phyloP scores from a whole-genome alignment of 2,113 vertebrate genomes.

The Chloroceryle aenea region DNA sequence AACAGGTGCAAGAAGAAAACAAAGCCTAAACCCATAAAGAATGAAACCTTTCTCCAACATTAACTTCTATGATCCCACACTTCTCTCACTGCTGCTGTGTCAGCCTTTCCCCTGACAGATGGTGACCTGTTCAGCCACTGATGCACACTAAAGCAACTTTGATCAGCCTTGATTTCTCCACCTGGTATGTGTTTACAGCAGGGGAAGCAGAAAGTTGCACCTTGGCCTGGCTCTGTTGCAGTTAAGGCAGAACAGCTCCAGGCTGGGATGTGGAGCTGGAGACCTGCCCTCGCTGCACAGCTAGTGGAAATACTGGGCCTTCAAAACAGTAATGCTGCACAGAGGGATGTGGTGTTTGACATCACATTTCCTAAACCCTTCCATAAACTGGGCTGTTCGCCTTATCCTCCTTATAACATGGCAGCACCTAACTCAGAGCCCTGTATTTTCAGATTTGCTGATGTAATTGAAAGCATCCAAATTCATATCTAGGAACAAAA shows the following conservation, averaged over 20 bases:
- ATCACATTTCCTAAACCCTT: background rate
- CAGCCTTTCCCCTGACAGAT: background rate
- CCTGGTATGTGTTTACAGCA: accelerated
- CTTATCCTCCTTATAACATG: background rate
- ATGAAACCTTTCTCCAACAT: background rate
- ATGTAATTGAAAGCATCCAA: background rate
- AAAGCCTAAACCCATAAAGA: background rate
- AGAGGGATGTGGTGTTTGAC: background rate
- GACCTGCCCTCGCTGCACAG: background rate
- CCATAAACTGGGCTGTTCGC: background rate
- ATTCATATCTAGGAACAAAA: background rate
- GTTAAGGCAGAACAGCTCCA: background rate
- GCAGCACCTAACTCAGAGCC: background rate
- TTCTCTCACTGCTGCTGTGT: background rate
- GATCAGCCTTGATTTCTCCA: background rate
- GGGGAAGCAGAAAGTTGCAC: background rate
- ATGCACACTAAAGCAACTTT: background rate
- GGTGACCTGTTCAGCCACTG: background rate
- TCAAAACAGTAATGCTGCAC: accelerated
- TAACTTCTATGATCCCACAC: background rate
- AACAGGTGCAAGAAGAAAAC: background rate
- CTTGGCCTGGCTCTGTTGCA: background rate
- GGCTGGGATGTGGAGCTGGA: background rate
- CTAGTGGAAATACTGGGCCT: background rate
- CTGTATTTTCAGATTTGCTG: background rate